phyloP scores from a whole-genome alignment of 2,113 vertebrate genomes.

The Colaptes auratus region DNA sequence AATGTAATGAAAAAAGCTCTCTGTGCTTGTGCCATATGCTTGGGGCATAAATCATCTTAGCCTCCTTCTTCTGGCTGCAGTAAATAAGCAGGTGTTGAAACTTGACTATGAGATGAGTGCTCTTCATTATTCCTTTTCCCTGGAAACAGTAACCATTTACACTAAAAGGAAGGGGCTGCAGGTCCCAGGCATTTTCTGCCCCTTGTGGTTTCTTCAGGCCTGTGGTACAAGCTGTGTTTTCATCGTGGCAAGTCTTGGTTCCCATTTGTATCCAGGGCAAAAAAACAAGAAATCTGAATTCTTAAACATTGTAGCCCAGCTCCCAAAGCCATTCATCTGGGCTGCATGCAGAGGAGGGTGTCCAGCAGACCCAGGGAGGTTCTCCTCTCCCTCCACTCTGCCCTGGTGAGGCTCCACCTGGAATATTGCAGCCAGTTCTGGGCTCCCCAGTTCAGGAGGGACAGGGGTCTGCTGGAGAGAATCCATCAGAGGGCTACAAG shows the following conservation, averaged over 20 bases:
- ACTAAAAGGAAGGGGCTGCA: not conserved
- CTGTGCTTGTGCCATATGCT: not conserved
- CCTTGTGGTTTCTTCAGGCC: not conserved
- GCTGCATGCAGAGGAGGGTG: too few species aligned
- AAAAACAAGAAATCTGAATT: not conserved
- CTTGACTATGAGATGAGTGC: not conserved
- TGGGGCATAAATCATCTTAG: not conserved
- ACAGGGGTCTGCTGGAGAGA: too few species aligned
- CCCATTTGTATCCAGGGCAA: not conserved
- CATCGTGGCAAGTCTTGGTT: not conserved
- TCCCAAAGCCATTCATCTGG: not conserved
- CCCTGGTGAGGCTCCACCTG: too few species aligned
- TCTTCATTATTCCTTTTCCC: constrained; percentile 24
- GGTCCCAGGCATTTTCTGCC: not conserved
- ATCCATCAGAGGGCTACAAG: too few species aligned
- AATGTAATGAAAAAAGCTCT: not conserved
- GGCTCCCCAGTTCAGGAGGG: too few species aligned
- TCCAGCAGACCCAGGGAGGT: too few species aligned
- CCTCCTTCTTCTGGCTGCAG: not conserved
- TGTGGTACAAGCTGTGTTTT: not conserved
- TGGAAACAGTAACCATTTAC: constrained; percentile 1
- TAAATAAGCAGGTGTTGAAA: constrained; percentile 54
- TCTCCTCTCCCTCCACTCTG: too few species aligned
- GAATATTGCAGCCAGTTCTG: too few species aligned
- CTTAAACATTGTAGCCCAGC: not conserved